Base-by-base conservation (phyloP, 2,797 vertebrate species). In the Acipenser ruthenus region DNA sequence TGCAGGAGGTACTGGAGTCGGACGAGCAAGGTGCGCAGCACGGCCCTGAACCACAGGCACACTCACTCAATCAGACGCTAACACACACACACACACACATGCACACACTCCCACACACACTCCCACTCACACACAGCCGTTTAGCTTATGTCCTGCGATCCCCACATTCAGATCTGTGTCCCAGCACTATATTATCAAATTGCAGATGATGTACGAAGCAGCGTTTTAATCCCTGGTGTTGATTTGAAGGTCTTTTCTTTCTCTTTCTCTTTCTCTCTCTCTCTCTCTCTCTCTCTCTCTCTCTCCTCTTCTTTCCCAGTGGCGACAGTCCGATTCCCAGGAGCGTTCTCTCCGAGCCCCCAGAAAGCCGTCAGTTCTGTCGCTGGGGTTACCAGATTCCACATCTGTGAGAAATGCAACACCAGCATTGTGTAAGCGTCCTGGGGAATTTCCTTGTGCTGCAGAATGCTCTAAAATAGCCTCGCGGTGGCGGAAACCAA, bases 1-100 rank as follows among this genome's bases (percentile, higher is more conserved):
- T 98, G 60, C 94, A 97, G 75, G 94, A 95, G 69, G 94, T 94
- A 50, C 84, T 98, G 82, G 94, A 97, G 79, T 88, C 89, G 0
- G 94, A 91, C 49, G 93, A 92, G 71, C 92, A 86, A 89, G 94
- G 94, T 96, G 69, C 75, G 23, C 23, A 37, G 23, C 23, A 37
- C 23, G 23, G 23, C 23, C 7, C 1, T 49, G 48, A 55, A 13
- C 3, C 23, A 37, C 2, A 37, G 23, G 2, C 23, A 37, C 23
- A 37, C 23, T 37, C 23, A 4, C 23, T 37, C 23, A 18, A 18
- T 18, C 15, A 18, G 15, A 37, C 23, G 0, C 23, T 3, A 37
- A 3, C 23, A 37, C 23, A 4, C 23, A 37, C 23, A 37, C 23
- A 37, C 23, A 37, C 23, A 4, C 23, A 0, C 23, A 37, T 2